A percentile compares a stretch with the other conserved stretches of the same genome.
These are phyloP conservation scores for Agapostemon virescens DNA, from an alignment of 2,888 invertebrate genomes.

Conservation along the genomic window DNA sequence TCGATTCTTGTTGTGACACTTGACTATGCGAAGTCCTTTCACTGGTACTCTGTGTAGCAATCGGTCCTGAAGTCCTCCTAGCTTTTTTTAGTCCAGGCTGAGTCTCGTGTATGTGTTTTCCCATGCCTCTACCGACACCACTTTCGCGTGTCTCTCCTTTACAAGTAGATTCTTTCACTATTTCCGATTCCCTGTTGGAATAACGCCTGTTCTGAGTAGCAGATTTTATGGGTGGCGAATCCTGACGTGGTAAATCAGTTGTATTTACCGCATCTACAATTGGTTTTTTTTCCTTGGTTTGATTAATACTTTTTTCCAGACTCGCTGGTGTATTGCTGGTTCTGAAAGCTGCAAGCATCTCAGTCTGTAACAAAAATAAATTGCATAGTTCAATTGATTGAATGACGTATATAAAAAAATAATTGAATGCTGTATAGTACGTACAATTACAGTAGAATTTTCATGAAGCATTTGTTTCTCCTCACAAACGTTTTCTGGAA, in stretches of 20 bases:
- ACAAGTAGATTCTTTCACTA: conserved; percentile 53
- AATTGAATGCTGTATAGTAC: conserved; percentile 1
- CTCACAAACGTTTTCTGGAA: conserved; percentile 8
- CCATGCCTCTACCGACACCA: conserved; percentile 47
- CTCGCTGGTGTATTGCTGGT: conserved; percentile 25
- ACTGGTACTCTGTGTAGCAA: conserved; percentile 25
- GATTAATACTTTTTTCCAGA: conserved; percentile 39
- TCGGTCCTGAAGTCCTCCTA: conserved; percentile 20
- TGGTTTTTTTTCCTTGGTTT: conserved; percentile 32
- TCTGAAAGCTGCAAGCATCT: conserved; percentile 3
- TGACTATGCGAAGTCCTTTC: conserved; percentile 32
- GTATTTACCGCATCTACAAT: conserved; percentile 18
- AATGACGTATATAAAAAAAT: neutral
- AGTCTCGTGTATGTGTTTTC: conserved; percentile 16
- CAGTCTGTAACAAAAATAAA: conserved; percentile 32
- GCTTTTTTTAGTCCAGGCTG: conserved; percentile 26
- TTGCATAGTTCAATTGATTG: neutral
- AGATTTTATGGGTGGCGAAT: conserved; percentile 28
- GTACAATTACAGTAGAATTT: conserved; percentile 28
- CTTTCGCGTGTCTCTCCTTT: conserved; percentile 36
- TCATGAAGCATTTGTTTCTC: conserved; percentile 29
- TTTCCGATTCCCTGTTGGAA: conserved; percentile 40
- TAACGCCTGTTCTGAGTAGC: conserved; percentile 17
- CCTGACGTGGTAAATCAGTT: conserved; percentile 13
- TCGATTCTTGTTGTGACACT: conserved; percentile 41